A percentile compares a stretch with the other conserved stretches of the same genome.
phyloP scores from a whole-genome alignment of 2,113 vertebrate genomes.

The Oxygymnocypris stewartii region DNA sequence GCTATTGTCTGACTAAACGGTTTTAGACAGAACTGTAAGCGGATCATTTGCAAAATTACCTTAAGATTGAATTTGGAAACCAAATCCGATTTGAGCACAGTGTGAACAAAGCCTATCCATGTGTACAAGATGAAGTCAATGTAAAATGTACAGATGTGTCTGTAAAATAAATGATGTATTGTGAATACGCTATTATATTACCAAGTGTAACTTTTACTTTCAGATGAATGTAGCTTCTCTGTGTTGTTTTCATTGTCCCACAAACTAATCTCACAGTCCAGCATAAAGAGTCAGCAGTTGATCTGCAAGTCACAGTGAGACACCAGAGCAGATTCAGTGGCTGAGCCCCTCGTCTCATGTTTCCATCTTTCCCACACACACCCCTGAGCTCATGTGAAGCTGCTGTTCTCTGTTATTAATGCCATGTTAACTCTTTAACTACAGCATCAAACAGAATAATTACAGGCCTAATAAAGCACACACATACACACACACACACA shows the following conservation, averaged over 20 bases:
- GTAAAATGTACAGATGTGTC: neutral
- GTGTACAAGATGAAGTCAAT: neutral
- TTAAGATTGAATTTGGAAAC: too few relatives aligned
- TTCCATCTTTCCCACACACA: conserved; percentile 23
- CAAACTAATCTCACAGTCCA: conserved; percentile 7
- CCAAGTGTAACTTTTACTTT: neutral
- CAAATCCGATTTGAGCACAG: neutral
- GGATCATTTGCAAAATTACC: neutral
- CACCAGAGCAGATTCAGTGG: neutral
- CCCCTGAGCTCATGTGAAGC: conserved; percentile 25
- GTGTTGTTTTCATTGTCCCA: neutral
- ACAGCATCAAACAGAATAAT: conserved; percentile 3
- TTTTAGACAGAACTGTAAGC: neutral
- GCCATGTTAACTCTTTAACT: conserved; percentile 34
- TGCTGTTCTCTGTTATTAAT: conserved; percentile 49
- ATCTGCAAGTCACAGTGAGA: too few relatives aligned
- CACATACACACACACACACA: too few relatives aligned
- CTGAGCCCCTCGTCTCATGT: conserved; percentile 24
- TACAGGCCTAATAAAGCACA: conserved; percentile 29
- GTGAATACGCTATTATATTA: neutral
- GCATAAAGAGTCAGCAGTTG: conserved; percentile 8
- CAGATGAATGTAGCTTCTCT: neutral
- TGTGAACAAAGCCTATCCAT: neutral
- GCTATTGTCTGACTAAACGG: neutral
- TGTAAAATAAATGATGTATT: neutral